A percentile compares a stretch with the other conserved stretches of the same genome.
These are phyloP conservation scores for Pristiophorus japonicus DNA, from an alignment of 2,113 vertebrate species.

Conservation along the genomic window DNA sequence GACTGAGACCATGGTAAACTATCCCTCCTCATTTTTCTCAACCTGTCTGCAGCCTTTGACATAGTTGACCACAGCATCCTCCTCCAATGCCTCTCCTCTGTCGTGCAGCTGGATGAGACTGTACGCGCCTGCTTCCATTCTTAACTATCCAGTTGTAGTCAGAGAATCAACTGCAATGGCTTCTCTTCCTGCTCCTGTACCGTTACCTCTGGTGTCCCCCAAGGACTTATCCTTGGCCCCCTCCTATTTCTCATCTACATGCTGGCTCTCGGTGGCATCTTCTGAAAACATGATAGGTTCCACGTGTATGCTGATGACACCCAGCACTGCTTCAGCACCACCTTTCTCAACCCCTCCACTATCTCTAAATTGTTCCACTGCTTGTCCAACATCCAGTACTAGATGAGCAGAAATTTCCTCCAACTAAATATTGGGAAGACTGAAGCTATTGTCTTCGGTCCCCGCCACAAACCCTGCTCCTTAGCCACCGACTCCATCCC, in stretches of 20 bases:
- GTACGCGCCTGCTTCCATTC: background rate
- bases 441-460: background rate
- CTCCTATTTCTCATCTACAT: background rate
- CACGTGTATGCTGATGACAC: background rate
- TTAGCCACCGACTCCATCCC: background rate
- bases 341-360: background rate
- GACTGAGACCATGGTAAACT: no score
- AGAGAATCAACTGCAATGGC: background rate
- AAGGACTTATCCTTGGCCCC: no score
- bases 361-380: background rate
- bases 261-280: background rate
- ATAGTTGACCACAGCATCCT: background rate
- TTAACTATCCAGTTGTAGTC: background rate
- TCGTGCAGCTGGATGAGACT: background rate
- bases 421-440: background rate
- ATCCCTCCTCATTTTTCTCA: background rate
- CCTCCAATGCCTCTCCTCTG: background rate
- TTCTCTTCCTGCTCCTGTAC: background rate
- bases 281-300: background rate
- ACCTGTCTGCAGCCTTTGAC: background rate
- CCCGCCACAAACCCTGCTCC: no score
- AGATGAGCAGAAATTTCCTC: background rate
- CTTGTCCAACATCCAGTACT: background rate
- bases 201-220: background rate
- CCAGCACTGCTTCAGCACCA: background rate